Evolutionary conservation across 2,797 vertebrate species (phyloP), one percentile per base, ranked within the genome.

Genomic region (Discoglossus pictus): DNA sequence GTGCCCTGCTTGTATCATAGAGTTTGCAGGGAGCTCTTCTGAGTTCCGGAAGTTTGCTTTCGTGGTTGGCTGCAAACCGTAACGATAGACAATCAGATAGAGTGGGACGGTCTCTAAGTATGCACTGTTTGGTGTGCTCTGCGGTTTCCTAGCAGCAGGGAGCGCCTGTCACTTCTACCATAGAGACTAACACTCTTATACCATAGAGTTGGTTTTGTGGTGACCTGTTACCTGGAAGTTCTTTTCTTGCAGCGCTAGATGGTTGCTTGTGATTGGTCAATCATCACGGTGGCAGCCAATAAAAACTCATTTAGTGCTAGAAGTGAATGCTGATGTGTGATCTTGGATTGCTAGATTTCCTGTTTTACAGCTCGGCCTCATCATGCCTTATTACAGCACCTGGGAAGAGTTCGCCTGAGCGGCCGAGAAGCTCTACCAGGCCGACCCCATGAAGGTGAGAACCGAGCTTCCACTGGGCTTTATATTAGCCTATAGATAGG

Each of bases 371-470:
- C 24, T 6, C 34, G 13, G 43, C 11, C 12, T 47, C n/a, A 63
- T 47, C 51, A 98, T 98, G 96, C 95, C 96, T 67, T 92, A 92
- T 72, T 95, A 84, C 78, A 95, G 95, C 80, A 89, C 91, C 0
- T 98, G 96, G 96, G 96, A 98, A 65, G 96, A 98, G 78, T 98
- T 98, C 76, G 87, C 91, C 8, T 91, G 95, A 1, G 96, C 95
- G 1, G 95, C 94, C 0, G 95, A 98, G 75, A 98, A 98, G 55
- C 88, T 98, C 2, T 98, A 98, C 55, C 87, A 96, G 66, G 91
- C 93, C 13, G 94, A 98, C 42, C 94, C 96, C 1, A 96, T 95
- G 95, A 98, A 96, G 94, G 96, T 96, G 78, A 62, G 7, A 10
- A 2, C 1, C 2, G 2, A n/a, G n/a, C n/a, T n/a, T n/a, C n/a